Percentiles rank a stretch among this genome's conserved stretches.
Conservation (phyloP, 1,140 invertebrate species). For the Monochamus saltuarius region DNA sequence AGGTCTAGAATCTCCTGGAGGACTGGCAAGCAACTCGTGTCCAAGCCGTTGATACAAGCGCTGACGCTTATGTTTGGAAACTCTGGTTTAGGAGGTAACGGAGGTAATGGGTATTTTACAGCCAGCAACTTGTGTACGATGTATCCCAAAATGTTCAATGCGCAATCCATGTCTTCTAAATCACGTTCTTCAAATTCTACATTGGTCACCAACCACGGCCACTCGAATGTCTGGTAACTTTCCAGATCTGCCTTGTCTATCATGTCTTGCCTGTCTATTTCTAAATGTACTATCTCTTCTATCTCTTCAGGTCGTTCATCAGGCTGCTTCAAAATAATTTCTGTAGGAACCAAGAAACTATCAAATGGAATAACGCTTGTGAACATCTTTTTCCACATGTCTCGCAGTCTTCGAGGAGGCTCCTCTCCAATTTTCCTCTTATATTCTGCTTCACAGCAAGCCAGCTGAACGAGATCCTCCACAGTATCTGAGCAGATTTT, state of each 20-base stretch:
- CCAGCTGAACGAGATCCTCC: slow-evolving; percentile 56
- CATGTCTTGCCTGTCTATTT: slow-evolving; percentile 40
- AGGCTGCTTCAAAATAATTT: slow-evolving; percentile 9
- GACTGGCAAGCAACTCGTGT: slow-evolving; percentile 47
- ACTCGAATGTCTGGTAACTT: slow-evolving; percentile 44
- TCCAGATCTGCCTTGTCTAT: slow-evolving; percentile 49
- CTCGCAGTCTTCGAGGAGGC: slow-evolving; percentile 50
- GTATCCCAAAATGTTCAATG: slow-evolving; percentile 52
- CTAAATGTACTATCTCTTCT: slow-evolving; percentile 26
- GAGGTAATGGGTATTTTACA: slow-evolving; percentile 57
- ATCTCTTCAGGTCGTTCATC: slow-evolving; percentile 11
- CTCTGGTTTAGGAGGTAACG: slow-evolving; percentile 47
- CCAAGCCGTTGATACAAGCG: slow-evolving; percentile 57
- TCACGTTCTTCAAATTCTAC: slow-evolving; percentile 6
- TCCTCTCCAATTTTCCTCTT: slow-evolving; percentile 45
- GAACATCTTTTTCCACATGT: slow-evolving; percentile 58
- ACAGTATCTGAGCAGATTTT: slow-evolving; percentile 56
- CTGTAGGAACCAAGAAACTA: slow-evolving; percentile 44
- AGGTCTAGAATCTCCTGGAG: slow-evolving; percentile 55
- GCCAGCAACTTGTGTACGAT: slow-evolving; percentile 59
- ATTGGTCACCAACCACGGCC: slow-evolving; percentile 47
- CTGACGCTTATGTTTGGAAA: slow-evolving; percentile 48
- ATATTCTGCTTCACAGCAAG: slow-evolving; percentile 55
- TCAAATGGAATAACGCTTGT: slow-evolving; percentile 57
- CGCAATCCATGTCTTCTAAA: slow-evolving; percentile 35